phyloP scores from a whole-genome alignment of 2,113 vertebrate species.

The Hiodon tergisus region DNA sequence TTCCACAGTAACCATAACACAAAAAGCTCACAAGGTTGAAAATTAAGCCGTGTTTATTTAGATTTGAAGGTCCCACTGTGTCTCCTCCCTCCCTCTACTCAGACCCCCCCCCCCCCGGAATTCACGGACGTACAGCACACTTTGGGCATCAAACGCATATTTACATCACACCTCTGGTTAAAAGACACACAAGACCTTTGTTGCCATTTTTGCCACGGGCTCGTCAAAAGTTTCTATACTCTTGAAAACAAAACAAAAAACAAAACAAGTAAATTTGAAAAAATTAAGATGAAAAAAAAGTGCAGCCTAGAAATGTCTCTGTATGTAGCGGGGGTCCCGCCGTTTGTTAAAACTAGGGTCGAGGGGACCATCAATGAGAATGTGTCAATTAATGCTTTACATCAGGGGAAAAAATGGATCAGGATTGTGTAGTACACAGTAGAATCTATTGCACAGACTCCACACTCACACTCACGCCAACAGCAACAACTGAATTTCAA shows the following conservation, averaged over 20 bases:
- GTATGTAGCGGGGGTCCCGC: too few relatives aligned
- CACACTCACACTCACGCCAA: constrained; percentile 5
- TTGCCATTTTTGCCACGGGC: not conserved
- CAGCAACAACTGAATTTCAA: constrained; percentile 20
- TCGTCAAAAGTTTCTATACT: not conserved
- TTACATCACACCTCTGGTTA: not conserved
- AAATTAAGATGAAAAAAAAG: too few relatives aligned
- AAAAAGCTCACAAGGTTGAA: constrained; percentile 23
- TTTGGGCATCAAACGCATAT: not conserved
- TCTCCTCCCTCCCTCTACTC: constrained; percentile 26
- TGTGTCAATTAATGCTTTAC: constrained; percentile 47
- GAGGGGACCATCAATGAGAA: not conserved
- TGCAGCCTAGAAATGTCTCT: too few relatives aligned
- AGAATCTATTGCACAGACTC: constrained; percentile 42
- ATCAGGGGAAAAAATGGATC: constrained; percentile 24
- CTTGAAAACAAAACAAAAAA: constrained; percentile 4
- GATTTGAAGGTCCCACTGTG: constrained; percentile 42
- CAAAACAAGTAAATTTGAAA: not conserved
- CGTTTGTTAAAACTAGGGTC: not conserved
- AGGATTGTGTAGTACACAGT: constrained; percentile 51
- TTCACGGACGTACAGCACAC: not conserved
- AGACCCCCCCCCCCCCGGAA: constrained; percentile 28
- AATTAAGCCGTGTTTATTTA: constrained; percentile 59
- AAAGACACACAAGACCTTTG: not conserved
- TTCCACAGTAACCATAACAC: not conserved